These are phyloP conservation scores for Nemotelus pantherinus DNA, from an alignment of 2,888 invertebrate genomes.

Conservation along the genomic window DNA sequence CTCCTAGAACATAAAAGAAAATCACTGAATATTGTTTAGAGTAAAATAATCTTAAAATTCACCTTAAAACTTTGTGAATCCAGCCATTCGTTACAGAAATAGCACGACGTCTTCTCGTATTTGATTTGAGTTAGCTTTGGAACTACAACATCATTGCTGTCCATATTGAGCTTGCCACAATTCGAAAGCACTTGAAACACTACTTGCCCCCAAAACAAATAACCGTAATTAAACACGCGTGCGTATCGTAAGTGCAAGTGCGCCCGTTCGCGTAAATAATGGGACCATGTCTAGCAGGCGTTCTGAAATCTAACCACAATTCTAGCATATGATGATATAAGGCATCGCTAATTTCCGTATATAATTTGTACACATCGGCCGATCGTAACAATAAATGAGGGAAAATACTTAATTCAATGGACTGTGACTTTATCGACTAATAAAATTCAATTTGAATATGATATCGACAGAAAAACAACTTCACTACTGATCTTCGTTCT, in stretches of 20 bases:
- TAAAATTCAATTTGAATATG: too few relatives aligned
- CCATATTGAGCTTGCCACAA: constrained; percentile 3
- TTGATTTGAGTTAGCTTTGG: constrained; percentile 54
- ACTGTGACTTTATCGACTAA: neutral
- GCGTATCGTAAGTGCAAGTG: neutral
- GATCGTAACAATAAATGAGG: neutral
- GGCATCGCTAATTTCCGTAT: too few relatives aligned
- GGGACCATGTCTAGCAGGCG: too few relatives aligned
- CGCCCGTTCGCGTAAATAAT: too few relatives aligned
- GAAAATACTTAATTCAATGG: neutral
- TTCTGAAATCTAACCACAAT: too few relatives aligned
- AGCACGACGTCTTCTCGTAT: constrained; percentile 69
- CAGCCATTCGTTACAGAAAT: constrained; percentile 75
- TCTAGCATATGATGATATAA: too few relatives aligned
- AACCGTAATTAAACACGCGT: neutral
- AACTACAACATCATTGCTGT: constrained; percentile 32
- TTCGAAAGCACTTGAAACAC: neutral
- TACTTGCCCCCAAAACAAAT: neutral
- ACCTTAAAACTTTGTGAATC: constrained; percentile 74
- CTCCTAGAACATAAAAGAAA: constrained; percentile 63
- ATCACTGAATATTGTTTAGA: neutral
- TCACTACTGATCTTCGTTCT: too few relatives aligned
- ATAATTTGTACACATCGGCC: neutral
- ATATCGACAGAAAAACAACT: too few relatives aligned
- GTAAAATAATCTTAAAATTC: constrained; percentile 41